Conservation (phyloP, 2,888 invertebrate species). For the Oligia strigilis region DNA sequence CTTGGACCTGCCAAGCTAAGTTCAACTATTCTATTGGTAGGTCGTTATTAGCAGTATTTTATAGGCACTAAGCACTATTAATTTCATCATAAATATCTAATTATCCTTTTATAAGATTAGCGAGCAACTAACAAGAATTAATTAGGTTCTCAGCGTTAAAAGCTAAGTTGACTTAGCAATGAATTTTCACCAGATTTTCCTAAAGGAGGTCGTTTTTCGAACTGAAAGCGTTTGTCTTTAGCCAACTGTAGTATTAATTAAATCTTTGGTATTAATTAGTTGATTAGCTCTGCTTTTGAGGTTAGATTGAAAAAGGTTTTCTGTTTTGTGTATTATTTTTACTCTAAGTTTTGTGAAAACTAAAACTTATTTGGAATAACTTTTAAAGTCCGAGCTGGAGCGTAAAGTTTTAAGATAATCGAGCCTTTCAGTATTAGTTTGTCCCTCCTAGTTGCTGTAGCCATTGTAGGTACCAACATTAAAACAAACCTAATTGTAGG, state of each 20-base stretch:
- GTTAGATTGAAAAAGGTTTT: background rate
- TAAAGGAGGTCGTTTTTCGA: conserved; percentile 13
- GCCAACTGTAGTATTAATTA: conserved; percentile 39
- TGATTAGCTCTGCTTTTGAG: conserved; percentile 27
- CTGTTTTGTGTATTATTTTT: background rate
- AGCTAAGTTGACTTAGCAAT: conserved; percentile 27
- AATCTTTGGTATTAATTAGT: conserved; percentile 35
- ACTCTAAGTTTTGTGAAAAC: background rate
- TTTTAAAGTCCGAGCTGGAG: background rate
- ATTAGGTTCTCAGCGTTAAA: conserved; percentile 25
- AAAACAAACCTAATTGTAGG: too few species aligned
- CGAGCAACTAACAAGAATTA: conserved; percentile 28
- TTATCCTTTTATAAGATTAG: conserved; percentile 19
- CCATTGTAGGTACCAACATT: background rate
- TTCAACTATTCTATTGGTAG: background rate
- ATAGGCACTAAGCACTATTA: background rate
- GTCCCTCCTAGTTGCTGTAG: background rate
- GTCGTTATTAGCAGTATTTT: background rate
- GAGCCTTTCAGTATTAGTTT: background rate
- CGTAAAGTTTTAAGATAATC: background rate
- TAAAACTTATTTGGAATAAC: conserved; percentile 1
- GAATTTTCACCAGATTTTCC: conserved; percentile 26
- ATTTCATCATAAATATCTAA: background rate
- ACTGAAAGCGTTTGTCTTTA: conserved; percentile 45
- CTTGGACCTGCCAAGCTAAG: background rate